Conservation (phyloP, 2,888 invertebrate species). For the Clepsis dumicolana region DNA sequence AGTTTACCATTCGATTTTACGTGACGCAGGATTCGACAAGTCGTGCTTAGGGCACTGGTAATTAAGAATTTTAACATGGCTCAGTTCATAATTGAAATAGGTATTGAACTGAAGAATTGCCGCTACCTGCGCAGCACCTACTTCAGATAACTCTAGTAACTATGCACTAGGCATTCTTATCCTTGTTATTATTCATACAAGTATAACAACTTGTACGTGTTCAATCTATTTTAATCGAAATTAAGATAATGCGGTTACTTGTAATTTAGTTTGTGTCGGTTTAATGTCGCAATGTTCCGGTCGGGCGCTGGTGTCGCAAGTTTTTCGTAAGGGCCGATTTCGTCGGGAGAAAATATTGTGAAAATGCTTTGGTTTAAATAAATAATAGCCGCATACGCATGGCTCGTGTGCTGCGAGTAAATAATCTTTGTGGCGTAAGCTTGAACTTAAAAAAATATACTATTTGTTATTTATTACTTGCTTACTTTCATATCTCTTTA, state of each 20-base stretch:
- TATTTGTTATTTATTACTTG: no score
- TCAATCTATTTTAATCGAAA: conserved; percentile 36
- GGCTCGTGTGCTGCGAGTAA: not conserved
- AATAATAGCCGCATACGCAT: not conserved
- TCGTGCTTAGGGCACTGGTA: no score
- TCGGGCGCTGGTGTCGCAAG: conserved; percentile 26
- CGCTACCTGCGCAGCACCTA: not conserved
- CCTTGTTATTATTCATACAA: not conserved
- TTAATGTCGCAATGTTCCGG: conserved; percentile 34
- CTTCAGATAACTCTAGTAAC: not conserved
- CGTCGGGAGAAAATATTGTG: conserved; percentile 22
- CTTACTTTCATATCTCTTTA: no score
- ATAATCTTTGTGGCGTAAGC: no score
- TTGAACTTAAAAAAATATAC: no score
- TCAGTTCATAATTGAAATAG: no score
- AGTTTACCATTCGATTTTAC: no score
- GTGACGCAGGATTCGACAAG: no score
- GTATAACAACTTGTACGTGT: conserved; percentile 19
- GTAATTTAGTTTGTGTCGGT: conserved; percentile 22
- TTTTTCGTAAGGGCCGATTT: conserved; percentile 35
- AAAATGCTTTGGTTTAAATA: conserved; percentile 1
- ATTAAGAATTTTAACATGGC: no score
- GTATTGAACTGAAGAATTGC: no score
- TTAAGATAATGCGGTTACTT: conserved; percentile 38
- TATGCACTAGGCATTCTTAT: not conserved